These are phyloP conservation scores for Seira musarum DNA, from an alignment of 2,888 invertebrate genomes.

Conservation along the genomic window DNA sequence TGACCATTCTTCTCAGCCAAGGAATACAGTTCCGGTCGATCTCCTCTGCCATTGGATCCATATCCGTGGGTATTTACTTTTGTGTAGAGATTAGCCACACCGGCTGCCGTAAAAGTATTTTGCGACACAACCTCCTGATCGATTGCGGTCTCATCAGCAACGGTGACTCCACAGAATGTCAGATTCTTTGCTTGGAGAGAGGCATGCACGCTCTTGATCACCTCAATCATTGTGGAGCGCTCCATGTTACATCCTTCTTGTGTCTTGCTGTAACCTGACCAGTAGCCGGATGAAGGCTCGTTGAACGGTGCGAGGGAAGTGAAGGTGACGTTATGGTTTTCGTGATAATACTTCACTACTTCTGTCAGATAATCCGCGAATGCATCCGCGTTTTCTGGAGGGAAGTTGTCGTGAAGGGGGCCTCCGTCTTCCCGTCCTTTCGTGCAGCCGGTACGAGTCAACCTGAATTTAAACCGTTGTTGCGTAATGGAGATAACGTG, in stretches of 20 bases:
- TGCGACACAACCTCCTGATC: slow-evolving; percentile 62
- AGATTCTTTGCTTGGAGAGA: slow-evolving; percentile 55
- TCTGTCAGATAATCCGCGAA: slow-evolving; percentile 66
- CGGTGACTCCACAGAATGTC: slow-evolving; percentile 50
- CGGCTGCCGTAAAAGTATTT: slow-evolving; percentile 56
- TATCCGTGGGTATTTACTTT: slow-evolving; percentile 69
- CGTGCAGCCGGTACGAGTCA: slow-evolving; percentile 67
- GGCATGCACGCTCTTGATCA: slow-evolving; percentile 44
- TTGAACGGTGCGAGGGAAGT: slow-evolving; percentile 67
- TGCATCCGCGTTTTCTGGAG: slow-evolving; percentile 54
- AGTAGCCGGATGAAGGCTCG: slow-evolving; percentile 66
- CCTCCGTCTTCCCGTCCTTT: slow-evolving; percentile 64
- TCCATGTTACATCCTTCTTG: slow-evolving; percentile 68
- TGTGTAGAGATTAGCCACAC: slow-evolving; percentile 50
- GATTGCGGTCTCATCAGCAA: slow-evolving; percentile 67
- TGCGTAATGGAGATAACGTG: not conserved
- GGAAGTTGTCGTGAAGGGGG: slow-evolving; percentile 63
- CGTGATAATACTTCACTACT: slow-evolving; percentile 63
- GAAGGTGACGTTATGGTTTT: slow-evolving; percentile 61
- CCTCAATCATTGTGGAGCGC: slow-evolving; percentile 61
- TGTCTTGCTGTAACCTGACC: slow-evolving; percentile 44
- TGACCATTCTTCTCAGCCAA: slow-evolving; percentile 61
- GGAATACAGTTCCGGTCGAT: slow-evolving; percentile 57
- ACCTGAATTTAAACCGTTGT: too few species aligned
- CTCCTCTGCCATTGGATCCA: slow-evolving; percentile 56